phyloP scores from a whole-genome alignment of 2,797 vertebrate species.

The Cossypha niveicapilla region DNA sequence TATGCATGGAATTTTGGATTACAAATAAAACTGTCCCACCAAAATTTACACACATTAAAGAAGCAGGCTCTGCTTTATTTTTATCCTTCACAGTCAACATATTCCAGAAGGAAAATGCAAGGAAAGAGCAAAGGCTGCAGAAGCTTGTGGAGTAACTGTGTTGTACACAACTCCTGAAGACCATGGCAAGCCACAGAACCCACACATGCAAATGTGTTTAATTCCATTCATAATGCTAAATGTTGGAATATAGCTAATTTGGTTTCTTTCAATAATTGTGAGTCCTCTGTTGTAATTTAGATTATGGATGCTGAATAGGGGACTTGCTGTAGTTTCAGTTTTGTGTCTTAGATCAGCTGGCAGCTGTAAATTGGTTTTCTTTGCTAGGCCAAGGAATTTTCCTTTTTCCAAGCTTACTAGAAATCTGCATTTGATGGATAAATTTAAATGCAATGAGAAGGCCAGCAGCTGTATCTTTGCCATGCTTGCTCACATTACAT shows the following conservation, averaged over 20 bases:
- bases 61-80: background rate
- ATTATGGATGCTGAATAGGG: background rate
- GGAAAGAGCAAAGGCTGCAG: background rate
- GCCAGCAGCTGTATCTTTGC: constrained; percentile 29
- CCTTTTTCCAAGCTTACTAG: constrained; percentile 30
- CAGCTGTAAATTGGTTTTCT: constrained; percentile 21
- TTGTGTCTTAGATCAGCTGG: constrained; percentile 2
- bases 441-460: constrained; percentile 31
- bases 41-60: background rate
- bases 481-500: constrained; percentile 35
- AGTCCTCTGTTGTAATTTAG: background rate
- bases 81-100: background rate
- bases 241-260: background rate
- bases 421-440: constrained; percentile 32
- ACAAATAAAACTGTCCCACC: background rate
- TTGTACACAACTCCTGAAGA: background rate
- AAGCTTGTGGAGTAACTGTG: background rate
- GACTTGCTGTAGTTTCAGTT: background rate
- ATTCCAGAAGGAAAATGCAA: background rate
- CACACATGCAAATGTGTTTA: background rate
- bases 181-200: background rate
- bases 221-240: background rate
- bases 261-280: background rate
- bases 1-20: background rate
- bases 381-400: constrained; percentile 41